phyloP scores from a whole-genome alignment of 2,797 vertebrate species.

The Smutsia temminckii region DNA sequence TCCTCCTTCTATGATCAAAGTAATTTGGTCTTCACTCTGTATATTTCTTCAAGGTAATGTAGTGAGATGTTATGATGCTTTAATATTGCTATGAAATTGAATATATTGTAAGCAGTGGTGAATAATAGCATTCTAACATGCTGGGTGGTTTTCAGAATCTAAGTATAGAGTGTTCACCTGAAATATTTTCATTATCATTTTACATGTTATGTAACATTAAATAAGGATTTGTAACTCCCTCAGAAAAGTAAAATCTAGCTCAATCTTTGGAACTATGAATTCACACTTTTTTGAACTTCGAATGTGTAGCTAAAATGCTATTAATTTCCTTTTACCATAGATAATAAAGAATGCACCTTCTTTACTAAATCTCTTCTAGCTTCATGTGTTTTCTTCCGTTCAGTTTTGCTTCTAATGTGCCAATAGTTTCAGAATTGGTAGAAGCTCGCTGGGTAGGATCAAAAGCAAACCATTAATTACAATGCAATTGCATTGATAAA shows the following conservation, averaged over 20 bases:
- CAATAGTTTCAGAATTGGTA: neutral
- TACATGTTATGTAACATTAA: neutral
- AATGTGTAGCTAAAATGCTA: constrained; percentile 2
- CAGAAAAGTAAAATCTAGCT: constrained; percentile 10
- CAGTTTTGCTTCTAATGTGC: neutral
- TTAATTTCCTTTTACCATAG: neutral
- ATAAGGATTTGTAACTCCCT: neutral
- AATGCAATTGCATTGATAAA: constrained; percentile 47
- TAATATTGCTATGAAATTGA: neutral
- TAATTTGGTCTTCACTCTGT: neutral
- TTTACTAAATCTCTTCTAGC: neutral
- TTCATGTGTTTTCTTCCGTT: neutral
- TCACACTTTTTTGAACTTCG: constrained; percentile 15
- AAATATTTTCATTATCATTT: neutral
- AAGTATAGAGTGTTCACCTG: neutral
- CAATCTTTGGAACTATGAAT: neutral
- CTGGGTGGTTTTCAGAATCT: neutral
- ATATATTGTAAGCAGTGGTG: neutral
- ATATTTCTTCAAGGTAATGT: neutral
- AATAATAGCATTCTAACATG: neutral
- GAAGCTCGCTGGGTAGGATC: neutral
- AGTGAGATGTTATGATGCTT: neutral
- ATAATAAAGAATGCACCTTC: neutral
- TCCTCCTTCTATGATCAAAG: neutral
- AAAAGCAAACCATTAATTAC: constrained; percentile 12